Base-by-base conservation (phyloP, 2,888 invertebrate genomes). In the Morpho achilles region DNA sequence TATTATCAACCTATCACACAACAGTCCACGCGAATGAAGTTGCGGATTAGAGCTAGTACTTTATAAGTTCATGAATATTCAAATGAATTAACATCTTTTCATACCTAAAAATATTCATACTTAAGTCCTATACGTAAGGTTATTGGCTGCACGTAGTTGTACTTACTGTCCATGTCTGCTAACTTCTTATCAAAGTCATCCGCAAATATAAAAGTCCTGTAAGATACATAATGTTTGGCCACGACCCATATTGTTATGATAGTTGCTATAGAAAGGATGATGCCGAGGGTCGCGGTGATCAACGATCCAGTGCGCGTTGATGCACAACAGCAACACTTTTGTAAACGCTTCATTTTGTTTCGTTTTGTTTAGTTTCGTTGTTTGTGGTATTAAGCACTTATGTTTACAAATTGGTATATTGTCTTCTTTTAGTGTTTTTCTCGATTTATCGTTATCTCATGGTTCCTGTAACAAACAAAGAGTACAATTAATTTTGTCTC, bases 151-250 rank as follows among this genome's bases (percentile, higher is more conserved):
- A 32, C 3, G 32, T 2, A 32, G 3, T 32, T 32, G 32, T 53
- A 87, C 91, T 84, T 75, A 93, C 93, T 94, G 75, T 93, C 91
- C 72, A 91, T 91, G 70, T 94, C 92, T 70, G 94, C 93, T 47
- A 96, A 80, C 59, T 79, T 82, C 64, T 69, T 85, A 64, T 88
- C 87, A 45, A 82, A 80, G 7, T 85, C 82, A 72, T 93, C 92
- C 75, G 95, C 95, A 66, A 96, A 92, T 46, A 96, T 91, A 74
- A 96, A 95, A n/a, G 96, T 96, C 75, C 93, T 94, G 82, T 95
- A 94, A 69, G 94, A 93, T 50, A 95, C 92, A 59, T 92, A 90
- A 53, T 92, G 90, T 50, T 87, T 91, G 62, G 80, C 69, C 8
- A 87, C 84, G n/a, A 87, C 81, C 84, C 95, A 94, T 59, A 96